Evolutionary conservation across 2,888 invertebrate species (phyloP).

Genomic region (Drosophila fungiperda): DNA sequence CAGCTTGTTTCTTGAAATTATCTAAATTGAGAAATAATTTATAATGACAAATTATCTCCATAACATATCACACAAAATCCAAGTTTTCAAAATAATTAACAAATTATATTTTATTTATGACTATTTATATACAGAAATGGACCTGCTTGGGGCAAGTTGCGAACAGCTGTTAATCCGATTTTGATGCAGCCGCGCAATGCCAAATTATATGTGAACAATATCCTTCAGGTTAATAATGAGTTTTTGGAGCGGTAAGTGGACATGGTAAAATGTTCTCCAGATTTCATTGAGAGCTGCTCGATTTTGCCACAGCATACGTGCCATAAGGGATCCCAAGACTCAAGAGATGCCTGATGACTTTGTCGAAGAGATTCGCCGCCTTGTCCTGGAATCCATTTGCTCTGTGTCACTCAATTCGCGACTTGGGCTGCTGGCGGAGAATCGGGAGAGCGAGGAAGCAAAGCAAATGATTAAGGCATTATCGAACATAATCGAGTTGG

Average conservation of each 20-base stretch:
- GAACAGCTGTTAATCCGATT: slow-evolving; percentile 89
- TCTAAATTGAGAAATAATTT: background rate
- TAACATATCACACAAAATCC: background rate
- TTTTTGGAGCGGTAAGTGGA: slow-evolving; percentile 78
- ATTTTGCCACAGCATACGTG: slow-evolving; percentile 78
- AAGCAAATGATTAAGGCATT: slow-evolving; percentile 56
- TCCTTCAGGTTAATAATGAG: slow-evolving; percentile 86
- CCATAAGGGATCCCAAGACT: slow-evolving; percentile 73
- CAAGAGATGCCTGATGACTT: slow-evolving; percentile 85
- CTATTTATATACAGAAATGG: slow-evolving; percentile 86
- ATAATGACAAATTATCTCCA: too few species aligned
- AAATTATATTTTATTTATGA: background rate
- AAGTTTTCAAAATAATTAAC: background rate
- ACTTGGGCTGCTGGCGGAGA: slow-evolving; percentile 74
- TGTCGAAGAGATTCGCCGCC: slow-evolving; percentile 86
- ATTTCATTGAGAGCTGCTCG: background rate
- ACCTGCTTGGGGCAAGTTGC: slow-evolving; percentile 88
- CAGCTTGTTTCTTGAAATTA: background rate
- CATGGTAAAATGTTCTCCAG: background rate
- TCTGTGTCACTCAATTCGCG: slow-evolving; percentile 84
- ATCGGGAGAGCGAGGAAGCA: slow-evolving; percentile 61
- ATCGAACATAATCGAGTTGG: slow-evolving; percentile 52
- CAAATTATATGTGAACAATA: slow-evolving; percentile 86
- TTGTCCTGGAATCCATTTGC: slow-evolving; percentile 87
- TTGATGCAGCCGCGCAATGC: slow-evolving; percentile 88